Base-by-base conservation (phyloP, 1,140 invertebrate species). In the Lepidurus packardi region DNA sequence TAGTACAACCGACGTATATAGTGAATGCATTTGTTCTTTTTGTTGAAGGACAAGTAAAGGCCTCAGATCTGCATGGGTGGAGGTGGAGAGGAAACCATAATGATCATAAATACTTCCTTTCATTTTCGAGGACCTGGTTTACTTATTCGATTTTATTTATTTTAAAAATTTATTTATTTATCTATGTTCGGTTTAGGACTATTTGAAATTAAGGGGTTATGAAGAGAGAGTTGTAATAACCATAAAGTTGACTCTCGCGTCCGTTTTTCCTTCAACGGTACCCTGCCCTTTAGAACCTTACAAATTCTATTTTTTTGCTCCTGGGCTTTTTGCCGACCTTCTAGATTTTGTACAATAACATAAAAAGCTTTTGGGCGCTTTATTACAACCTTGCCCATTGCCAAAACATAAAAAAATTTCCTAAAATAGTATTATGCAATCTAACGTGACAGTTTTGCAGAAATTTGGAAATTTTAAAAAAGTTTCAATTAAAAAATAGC, bases 191-290 rank as follows among this genome's bases (percentile, higher is more conserved):
- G 4, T 47, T 47, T 7, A 47, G 10, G 16, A 16, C 45, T 47
- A 16, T 1, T 16, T 0, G 45, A 7, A 47, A 47, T 34, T 4
- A 34, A 34, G 34, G 34, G 34, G 25, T 34, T 34, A 34, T 34
- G 34, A 4, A 34, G 34, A 2, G 34, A 34, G 34, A 34, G 34
- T 34, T 4, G 34, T 34, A 47, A 10, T 47, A 3, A 2, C 6
- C 21, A n/a, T n/a, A n/a, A n/a, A n/a, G n/a, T n/a, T 7, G 53
- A 16, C 13, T 16, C 34, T 34, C 4, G 53, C 21, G 6, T 0
- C 53, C 21, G 6, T 65, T 65, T 65, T 65, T 65, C 53, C 53
- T 65, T 65, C 9, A 65, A 65, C 53, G 53, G 53, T 65, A 65
- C 13, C 53, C 53, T 65, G 53, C 53, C 53, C 53, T 65, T 65